Evolutionary conservation across 2,888 invertebrate genomes (phyloP), one percentile per base, ranked within the genome.

Genomic region (Ornithoptera alexandrae): DNA sequence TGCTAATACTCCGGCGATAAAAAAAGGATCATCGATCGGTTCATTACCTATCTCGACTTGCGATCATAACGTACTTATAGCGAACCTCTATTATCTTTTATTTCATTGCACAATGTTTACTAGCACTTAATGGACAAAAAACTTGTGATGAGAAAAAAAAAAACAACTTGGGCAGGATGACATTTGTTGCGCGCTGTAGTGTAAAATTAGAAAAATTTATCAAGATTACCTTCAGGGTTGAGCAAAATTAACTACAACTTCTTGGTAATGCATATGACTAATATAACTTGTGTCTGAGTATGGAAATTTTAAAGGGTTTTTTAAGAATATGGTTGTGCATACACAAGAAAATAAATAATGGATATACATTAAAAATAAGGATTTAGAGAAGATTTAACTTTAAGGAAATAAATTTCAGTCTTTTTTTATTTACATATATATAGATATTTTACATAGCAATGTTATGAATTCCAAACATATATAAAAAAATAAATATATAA

Each of bases 101-200:
- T 72, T 72, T 65, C 66, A 71, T 70, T 73, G 72, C 72, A 71
- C 62, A 74, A 72, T 71, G 68, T 69, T 74, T 75, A 71, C 71
- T 69, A 36, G 66, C 58, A 61, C 65, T 57, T 74, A 73, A 73
- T 74, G 67, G 62, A 70, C 72, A 78, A 77, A 77, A 77, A 75
- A 76, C 69, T 69, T 68, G 53, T 18, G 62, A 62, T 71, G 69
- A 72, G 69, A 71, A 73, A 74, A 75, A 24, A 24, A 78, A 53
- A 80, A 80, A 74, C 74, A 65, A 74, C 73, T 76, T 73, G 71
- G 71, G 67, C 76, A 75, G 77, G 78, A 79, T 78, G 76, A 72
- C 75, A 79, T 80, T 80, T 75, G 80, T 77, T 75, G 80, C 79
- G 80, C 79, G 71, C 71, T 73, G 71, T 78, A 75, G 74, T 78